These are phyloP conservation scores for Callipepla squamata DNA, from an alignment of 2,113 vertebrate species.

Conservation along the genomic window DNA sequence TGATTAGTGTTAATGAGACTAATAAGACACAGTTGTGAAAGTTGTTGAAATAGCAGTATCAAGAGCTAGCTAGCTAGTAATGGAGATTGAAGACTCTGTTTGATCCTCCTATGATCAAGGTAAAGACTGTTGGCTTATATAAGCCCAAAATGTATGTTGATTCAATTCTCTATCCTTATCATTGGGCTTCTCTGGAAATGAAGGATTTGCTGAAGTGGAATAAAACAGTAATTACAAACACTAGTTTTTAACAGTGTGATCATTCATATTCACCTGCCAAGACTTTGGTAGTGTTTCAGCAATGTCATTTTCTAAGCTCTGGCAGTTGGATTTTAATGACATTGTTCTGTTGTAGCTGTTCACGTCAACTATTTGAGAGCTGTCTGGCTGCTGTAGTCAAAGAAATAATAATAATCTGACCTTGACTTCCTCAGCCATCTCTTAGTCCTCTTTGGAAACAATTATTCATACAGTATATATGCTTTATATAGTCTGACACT, in stretches of 20 bases:
- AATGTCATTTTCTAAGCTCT: slow-evolving; percentile 19
- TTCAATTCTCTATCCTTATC: background rate
- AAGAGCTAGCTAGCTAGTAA: background rate
- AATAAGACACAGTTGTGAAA: background rate
- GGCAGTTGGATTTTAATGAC: slow-evolving; percentile 18
- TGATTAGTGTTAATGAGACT: background rate
- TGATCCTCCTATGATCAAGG: background rate
- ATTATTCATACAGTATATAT: background rate
- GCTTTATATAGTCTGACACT: background rate
- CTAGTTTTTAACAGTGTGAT: background rate
- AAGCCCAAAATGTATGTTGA: background rate
- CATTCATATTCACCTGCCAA: slow-evolving; percentile 46
- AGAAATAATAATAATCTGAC: background rate
- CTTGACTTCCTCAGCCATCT: background rate
- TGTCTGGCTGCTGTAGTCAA: background rate
- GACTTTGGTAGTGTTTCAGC: background rate
- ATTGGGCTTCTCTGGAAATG: background rate
- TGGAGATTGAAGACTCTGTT: background rate
- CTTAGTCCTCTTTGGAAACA: background rate
- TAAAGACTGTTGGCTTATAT: background rate
- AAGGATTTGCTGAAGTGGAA: slow-evolving; percentile 1
- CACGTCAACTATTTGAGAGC: slow-evolving; percentile 31
- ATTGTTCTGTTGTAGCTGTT: slow-evolving; percentile 31
- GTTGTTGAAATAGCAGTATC: background rate
- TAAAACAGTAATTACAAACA: slow-evolving; percentile 41